Base-by-base conservation (phyloP, 2,797 vertebrate genomes). In the Brachyrhaphis roseni region DNA sequence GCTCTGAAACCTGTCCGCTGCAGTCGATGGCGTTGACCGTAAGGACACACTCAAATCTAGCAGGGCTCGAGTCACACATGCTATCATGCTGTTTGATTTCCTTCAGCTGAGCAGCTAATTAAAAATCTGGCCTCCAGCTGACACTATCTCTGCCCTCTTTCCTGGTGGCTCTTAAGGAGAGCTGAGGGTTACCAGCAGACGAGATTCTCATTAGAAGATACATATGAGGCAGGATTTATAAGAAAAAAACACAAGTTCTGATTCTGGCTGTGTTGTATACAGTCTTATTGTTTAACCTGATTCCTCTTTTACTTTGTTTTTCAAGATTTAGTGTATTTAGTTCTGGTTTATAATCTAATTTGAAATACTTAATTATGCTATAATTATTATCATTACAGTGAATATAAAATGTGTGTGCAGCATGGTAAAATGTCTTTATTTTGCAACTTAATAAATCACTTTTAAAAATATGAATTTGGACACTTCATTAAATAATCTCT, bases 1-100 rank as follows among this genome's bases (percentile, higher is more conserved):
- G 3, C 45, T 49, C 72, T 23, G 28, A 23, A 73, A 47, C 16
- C 31, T 36, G 28, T 34, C 4, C 23, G 10, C 23, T 51, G 72
- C n/a, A 36, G 46, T 73, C 10, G 6, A 8, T 43, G 15, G 53
- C 36, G 8, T 12, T 78, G 51, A 20, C 13, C 4, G 1, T 36
- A 2, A 28, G 43, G 45, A 73, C 55, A 49, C 41, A 49, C 11
- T 31, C 12, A 31, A 18, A 39, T 76, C 34, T 77, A 26, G 26
- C 46, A 53, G 64, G 47, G n/a, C 62, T 20, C 31, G 72, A 34
- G 59, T 79, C 62, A 10, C 51, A 26, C 20, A 66, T 4, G 7
- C 68, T 45, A 79, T 43, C 72, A 53, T 53, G 72, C 18, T 62
- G 45, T 79, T 74, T 71, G 46, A 80, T 41, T 28, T 64, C 66